Percentiles rank a stretch among this genome's conserved stretches.
Evolutionary conservation across 2,797 vertebrate species (phyloP).

Genomic region (Sebastiscus albofasciatus): DNA sequence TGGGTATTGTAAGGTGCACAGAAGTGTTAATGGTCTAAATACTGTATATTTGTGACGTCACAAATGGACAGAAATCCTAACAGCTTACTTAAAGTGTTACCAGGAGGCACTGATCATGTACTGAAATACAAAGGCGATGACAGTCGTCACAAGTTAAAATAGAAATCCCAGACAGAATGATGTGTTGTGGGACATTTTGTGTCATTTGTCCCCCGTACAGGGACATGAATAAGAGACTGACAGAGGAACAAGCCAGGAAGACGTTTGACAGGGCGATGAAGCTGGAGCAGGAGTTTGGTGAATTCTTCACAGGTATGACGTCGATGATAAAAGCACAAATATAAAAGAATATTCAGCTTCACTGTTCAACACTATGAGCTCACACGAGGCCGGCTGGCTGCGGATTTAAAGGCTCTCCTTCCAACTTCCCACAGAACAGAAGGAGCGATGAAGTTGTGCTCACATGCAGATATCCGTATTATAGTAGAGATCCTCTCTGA

Average conservation of each 20-base stretch:
- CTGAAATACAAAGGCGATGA: neutral
- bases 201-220: constrained; percentile 66
- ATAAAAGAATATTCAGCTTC: neutral
- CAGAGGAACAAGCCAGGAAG: constrained; percentile 97
- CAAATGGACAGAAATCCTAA: no score
- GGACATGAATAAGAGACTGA: constrained; percentile 98
- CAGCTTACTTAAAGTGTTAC: no score
- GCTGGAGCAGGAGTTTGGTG: constrained; percentile 98
- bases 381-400: neutral
- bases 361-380: neutral
- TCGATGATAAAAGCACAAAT: neutral
- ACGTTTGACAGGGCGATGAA: constrained; percentile 94
- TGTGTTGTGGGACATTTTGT: neutral
- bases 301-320: constrained; percentile 95
- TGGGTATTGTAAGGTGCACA: no score
- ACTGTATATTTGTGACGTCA: no score
- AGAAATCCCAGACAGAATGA: neutral
- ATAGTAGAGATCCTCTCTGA: neutral
- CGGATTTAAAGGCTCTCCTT: neutral
- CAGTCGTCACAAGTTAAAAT: neutral
- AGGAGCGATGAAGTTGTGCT: neutral
- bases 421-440: neutral
- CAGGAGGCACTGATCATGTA: no score
- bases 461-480: neutral
- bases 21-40: no score